Evolutionary conservation across 2,888 invertebrate species (phyloP).

Genomic region (Tanytarsus gracilentus): DNA sequence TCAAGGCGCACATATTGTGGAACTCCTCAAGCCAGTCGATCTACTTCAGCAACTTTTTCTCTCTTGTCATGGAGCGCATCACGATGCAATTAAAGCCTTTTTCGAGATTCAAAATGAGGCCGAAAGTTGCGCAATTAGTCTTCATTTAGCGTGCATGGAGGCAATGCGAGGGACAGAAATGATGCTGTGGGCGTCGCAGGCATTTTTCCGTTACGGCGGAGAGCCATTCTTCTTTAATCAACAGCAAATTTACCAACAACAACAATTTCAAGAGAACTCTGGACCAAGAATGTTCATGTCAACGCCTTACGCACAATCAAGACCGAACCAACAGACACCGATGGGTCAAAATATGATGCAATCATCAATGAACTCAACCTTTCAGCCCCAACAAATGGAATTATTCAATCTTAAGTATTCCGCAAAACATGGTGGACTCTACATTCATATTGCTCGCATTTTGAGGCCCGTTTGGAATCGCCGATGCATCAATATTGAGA

Average conservation of each 20-base stretch:
- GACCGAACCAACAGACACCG: slow-evolving; percentile 32
- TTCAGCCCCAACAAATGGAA: slow-evolving; percentile 16
- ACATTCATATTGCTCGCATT: slow-evolving; percentile 81
- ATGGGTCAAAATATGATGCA: slow-evolving; percentile 43
- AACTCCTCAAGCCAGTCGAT: slow-evolving; percentile 80
- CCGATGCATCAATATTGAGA: slow-evolving; percentile 59
- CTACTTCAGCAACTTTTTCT: slow-evolving; percentile 70
- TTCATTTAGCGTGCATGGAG: slow-evolving; percentile 73
- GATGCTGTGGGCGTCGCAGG: slow-evolving; percentile 81
- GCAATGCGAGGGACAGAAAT: slow-evolving; percentile 52
- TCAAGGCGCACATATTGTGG: slow-evolving; percentile 76
- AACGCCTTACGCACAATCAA: slow-evolving; percentile 37
- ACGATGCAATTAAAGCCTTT: slow-evolving; percentile 73
- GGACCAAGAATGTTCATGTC: slow-evolving; percentile 39
- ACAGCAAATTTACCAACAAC: slow-evolving; percentile 19
- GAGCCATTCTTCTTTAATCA: slow-evolving; percentile 47
- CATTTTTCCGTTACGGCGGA: slow-evolving; percentile 86
- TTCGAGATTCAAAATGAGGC: slow-evolving; percentile 74
- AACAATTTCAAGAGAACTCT: slow-evolving; percentile 17
- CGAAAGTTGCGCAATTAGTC: slow-evolving; percentile 82
- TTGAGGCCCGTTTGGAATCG: slow-evolving; percentile 82
- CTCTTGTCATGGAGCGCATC: slow-evolving; percentile 77
- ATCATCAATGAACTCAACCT: slow-evolving; percentile 34
- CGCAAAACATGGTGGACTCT: slow-evolving; percentile 87
- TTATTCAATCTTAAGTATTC: slow-evolving; percentile 47